Evolutionary conservation across 2,888 invertebrate species (phyloP), one percentile per base, ranked within the genome.

Genomic region (Diarsia rubi): DNA sequence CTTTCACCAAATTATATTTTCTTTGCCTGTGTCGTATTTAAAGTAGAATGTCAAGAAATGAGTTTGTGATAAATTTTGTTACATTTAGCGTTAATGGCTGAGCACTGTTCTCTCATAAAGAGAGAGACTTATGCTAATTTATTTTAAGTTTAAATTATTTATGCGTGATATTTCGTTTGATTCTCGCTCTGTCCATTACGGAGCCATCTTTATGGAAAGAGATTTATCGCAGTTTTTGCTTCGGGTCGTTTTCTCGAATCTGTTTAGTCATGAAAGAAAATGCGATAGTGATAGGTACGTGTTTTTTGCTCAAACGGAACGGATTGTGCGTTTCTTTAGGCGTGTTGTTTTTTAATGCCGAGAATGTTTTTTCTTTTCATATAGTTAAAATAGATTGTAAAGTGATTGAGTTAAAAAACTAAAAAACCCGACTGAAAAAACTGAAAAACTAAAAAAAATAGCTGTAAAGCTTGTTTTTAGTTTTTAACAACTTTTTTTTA

Each of bases 51-150:
- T 88, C 87, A 88, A 84, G 85, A 82, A 85, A 87, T 84, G 78
- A 85, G 86, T 75, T 79, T 78, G 80, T 81, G 79, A 86, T 88
- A 83, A 86, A 89, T 86, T 78, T 82, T 82, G 84, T 90, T 88
- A 84, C 87, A 87, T 89, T 85, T 86, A 86, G 79, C 83, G 69
- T 76, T 79, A 83, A 85, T 77, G 57, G 57, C 73, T 63, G 49
- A 54, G 47, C 76, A 74, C 74, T 37, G 16, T 75, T 75, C 72
- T 71, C 64, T 77, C 52, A 66, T 63, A 76, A 86, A 78, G 73
- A 77, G 37, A 66, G 70, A 77, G 73, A 77, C 64, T 70, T 81
- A 86, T 84, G 87, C 64, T 84, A 83, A 84, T 84, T 73, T 73
- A 60, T 69, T 31, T 75, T 63, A 71, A 79, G 64, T 74, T 79